phyloP scores from a whole-genome alignment of 2,797 vertebrate genomes.

The Gorsachius magnificus region DNA sequence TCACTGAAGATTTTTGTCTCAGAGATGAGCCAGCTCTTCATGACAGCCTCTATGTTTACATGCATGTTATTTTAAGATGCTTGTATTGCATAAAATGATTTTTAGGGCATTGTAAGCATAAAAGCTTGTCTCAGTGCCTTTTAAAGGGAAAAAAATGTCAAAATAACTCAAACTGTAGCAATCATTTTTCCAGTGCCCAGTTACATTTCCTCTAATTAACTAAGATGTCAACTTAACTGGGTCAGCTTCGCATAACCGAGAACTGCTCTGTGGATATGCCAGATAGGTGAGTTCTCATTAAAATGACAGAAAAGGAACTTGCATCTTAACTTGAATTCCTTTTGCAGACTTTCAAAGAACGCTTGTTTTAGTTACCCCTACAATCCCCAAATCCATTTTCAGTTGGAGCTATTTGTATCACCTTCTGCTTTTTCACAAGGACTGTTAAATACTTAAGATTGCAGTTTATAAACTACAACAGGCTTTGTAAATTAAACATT shows the following conservation, averaged over 20 bases:
- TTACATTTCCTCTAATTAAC: background rate
- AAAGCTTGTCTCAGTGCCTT: background rate
- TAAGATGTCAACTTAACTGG: background rate
- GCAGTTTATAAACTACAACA: background rate
- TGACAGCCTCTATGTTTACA: background rate
- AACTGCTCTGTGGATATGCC: background rate
- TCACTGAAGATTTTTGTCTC: background rate
- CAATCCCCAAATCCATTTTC: background rate
- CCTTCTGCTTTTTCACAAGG: background rate
- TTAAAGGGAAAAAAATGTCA: background rate
- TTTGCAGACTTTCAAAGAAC: background rate
- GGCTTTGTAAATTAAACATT: background rate
- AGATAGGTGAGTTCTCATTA: background rate
- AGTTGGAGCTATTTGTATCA: background rate
- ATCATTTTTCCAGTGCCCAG: background rate
- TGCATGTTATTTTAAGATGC: background rate
- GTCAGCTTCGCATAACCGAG: background rate
- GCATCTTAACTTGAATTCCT: background rate
- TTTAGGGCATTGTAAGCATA: background rate
- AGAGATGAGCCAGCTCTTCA: background rate
- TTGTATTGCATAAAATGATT: background rate
- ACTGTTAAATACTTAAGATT: background rate
- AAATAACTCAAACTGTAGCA: background rate
- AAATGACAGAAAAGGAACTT: background rate
- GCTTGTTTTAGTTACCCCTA: background rate